These are phyloP conservation scores for Enoplosus armatus DNA, from an alignment of 2,797 vertebrate species.

Conservation along the genomic window DNA sequence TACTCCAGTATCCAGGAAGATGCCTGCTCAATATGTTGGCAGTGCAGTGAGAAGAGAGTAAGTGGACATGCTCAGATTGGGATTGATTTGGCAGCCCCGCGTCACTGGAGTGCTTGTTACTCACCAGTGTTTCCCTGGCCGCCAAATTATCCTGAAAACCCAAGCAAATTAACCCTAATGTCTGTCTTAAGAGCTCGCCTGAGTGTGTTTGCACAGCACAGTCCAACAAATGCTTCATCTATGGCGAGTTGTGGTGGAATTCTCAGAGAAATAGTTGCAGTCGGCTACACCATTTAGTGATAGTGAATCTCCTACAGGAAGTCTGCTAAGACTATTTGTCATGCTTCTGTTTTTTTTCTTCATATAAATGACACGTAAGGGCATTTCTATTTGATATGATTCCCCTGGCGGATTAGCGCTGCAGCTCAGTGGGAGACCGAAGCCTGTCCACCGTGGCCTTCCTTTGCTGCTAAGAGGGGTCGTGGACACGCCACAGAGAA, in stretches of 20 bases:
- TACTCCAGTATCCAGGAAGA: conserved; percentile 68
- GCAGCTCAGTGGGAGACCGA: conserved; percentile 47
- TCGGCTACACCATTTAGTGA: conserved; percentile 37
- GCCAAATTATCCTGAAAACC: conserved; percentile 59
- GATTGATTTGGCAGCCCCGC: conserved; percentile 61
- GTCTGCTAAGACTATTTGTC: conserved; percentile 53
- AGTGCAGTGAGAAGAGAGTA: conserved; percentile 52
- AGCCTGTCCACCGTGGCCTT: conserved; percentile 45
- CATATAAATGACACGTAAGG: conserved; percentile 52
- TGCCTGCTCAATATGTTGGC: conserved; percentile 65
- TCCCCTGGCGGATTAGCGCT: conserved; percentile 47
- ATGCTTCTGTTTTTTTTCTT: conserved; percentile 18
- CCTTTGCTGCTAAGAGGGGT: conserved; percentile 42
- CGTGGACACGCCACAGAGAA: conserved; percentile 28
- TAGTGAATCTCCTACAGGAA: conserved; percentile 28
- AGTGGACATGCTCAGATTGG: conserved; percentile 59
- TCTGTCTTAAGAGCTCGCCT: conserved; percentile 24
- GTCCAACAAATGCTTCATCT: conserved; percentile 38
- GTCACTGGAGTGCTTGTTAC: conserved; percentile 40
- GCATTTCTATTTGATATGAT: conserved; percentile 58
- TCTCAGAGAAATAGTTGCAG: conserved; percentile 31
- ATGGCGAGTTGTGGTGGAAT: conserved; percentile 22
- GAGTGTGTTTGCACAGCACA: conserved; percentile 27
- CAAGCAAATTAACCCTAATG: conserved; percentile 46
- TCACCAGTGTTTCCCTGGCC: conserved; percentile 46